Percentiles rank a stretch among this genome's conserved stretches.
These are phyloP conservation scores for Popillia japonica DNA, from an alignment of 1,140 invertebrate species.

Conservation along the genomic window DNA sequence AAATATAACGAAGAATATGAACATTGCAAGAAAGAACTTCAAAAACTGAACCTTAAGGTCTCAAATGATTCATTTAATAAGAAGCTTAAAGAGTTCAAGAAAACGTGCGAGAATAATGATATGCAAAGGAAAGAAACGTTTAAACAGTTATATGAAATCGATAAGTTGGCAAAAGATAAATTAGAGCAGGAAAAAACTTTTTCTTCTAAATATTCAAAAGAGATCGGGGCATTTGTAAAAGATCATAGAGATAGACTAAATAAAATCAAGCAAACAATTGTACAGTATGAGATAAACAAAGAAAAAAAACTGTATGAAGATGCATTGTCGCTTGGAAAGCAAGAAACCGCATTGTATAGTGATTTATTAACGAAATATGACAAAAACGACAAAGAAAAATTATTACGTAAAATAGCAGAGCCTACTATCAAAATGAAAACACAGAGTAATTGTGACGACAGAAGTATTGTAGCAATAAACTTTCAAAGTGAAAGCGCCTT, in stretches of 20 bases:
- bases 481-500: not conserved
- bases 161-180: not conserved
- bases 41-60: not conserved
- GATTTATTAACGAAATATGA: not conserved
- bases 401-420: not conserved
- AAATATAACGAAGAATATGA: not conserved
- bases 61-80: not conserved
- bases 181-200: not conserved
- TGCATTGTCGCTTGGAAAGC: not conserved
- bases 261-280: not conserved
- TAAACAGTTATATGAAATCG: not conserved
- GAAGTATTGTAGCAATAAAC: not conserved
- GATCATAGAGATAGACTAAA: not conserved
- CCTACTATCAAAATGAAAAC: not conserved
- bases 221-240: not conserved
- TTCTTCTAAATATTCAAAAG: not conserved
- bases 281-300: not conserved
- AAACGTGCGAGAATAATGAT: not conserved
- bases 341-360: not conserved
- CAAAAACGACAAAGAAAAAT: not conserved
- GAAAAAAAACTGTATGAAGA: constrained; percentile 3
- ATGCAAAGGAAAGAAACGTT: not conserved
- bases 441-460: not conserved
- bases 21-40: not conserved
- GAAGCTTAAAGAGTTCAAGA: not conserved